phyloP scores from a whole-genome alignment of 2,797 vertebrate genomes.

The Danio choprae region DNA sequence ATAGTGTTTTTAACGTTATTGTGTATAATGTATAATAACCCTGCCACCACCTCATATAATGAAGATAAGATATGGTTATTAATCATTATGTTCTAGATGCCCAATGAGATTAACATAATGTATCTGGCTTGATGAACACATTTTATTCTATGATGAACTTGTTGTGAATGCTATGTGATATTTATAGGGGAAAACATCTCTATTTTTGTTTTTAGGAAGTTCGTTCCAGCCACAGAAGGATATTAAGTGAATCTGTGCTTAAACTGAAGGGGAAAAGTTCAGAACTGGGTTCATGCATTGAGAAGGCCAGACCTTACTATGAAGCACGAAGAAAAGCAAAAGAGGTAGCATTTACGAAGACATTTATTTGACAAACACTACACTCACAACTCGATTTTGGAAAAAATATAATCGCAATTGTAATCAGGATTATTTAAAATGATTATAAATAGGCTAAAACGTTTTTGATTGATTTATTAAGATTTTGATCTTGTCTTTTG shows the following conservation, averaged over 20 bases:
- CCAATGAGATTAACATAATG: background rate
- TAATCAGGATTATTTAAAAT: too few relatives aligned
- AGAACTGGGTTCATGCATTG: conserved; percentile 87
- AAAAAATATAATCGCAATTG: too few relatives aligned
- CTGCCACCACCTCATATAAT: background rate
- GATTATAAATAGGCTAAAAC: too few relatives aligned
- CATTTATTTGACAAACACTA: background rate
- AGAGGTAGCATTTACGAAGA: conserved; percentile 76
- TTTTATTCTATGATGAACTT: background rate
- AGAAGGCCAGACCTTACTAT: conserved; percentile 91
- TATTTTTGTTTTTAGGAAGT: conserved; percentile 78
- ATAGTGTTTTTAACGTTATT: too few relatives aligned
- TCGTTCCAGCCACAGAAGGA: conserved; percentile 86
- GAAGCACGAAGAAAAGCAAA: conserved; percentile 89
- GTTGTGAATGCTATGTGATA: background rate
- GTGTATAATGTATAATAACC: background rate
- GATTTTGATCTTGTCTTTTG: too few relatives aligned
- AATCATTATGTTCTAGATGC: background rate
- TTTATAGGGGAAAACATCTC: conserved; percentile 10
- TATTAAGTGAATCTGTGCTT: conserved; percentile 87
- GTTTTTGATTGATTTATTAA: too few relatives aligned
- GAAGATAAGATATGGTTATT: background rate
- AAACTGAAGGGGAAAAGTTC: conserved; percentile 87
- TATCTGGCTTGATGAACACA: background rate
- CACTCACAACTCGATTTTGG: too few relatives aligned